These are phyloP conservation scores for Muscicapa comitata DNA, from an alignment of 2,797 vertebrate species.

Conservation along the genomic window DNA sequence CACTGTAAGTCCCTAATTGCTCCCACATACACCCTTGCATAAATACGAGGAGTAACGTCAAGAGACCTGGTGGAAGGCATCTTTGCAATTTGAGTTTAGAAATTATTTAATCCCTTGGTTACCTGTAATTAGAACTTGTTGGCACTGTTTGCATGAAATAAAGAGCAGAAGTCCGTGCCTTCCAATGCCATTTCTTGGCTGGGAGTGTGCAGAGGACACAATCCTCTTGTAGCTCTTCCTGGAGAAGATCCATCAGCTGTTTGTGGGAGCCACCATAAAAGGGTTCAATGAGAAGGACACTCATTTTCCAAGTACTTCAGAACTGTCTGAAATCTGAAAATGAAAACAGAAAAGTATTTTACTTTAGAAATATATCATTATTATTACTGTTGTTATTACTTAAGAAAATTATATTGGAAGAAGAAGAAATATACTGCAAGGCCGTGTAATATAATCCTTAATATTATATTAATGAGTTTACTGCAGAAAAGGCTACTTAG, in stretches of 20 bases:
- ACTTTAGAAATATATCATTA: not conserved
- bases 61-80: not conserved
- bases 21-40: rapidly evolving
- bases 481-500: constrained; percentile 27
- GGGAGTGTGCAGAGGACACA: constrained; percentile 83
- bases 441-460: not conserved
- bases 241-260: constrained; percentile 88
- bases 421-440: not conserved
- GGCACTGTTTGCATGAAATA: constrained; percentile 89
- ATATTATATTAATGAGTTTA: not conserved
- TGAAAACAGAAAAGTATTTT: not conserved
- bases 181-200: constrained; percentile 98
- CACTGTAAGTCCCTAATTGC: not conserved
- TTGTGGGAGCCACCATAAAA: constrained; percentile 95
- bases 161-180: constrained; percentile 87
- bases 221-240: constrained; percentile 71
- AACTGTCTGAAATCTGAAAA: constrained; percentile 11
- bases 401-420: not conserved
- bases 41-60: not conserved
- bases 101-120: not conserved
- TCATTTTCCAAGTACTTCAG: constrained; percentile 68
- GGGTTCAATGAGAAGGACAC: constrained; percentile 86
- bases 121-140: constrained; percentile 83
- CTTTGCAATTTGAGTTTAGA: not conserved
- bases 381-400: not conserved